Base-by-base conservation (phyloP, 2,113 vertebrate species). In the Sarotherodon lohbergeri region DNA sequence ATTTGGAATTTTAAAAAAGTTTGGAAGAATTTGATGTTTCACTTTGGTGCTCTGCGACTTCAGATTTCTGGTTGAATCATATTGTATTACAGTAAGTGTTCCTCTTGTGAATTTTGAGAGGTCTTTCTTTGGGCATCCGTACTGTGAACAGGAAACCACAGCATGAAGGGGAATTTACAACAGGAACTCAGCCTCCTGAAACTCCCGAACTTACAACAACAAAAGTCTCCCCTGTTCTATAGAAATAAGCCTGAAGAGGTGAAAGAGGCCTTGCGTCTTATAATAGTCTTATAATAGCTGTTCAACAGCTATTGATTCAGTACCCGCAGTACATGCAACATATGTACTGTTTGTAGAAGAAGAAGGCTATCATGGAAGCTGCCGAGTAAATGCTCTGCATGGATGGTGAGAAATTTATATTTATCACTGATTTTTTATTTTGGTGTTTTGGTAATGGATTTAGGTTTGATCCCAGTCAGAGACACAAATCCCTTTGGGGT, bases 161-260 rank as follows among this genome's bases (percentile, higher is more conserved):
- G 80, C 71, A 92, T 89, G 84, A 89, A 90, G 87, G 92, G 90
- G 83, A 89, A 93, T 94, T 94, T 94, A 95, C 84, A 91, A 89
- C 93, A 92, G 94, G 93, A 94, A 92, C 88, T 93, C 59, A 68
- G 83, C 71, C 86, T 80, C 71, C 83, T 93, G 81, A 89, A 78
- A 86, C 90, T 92, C 81, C 85, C 80, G 24, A 48, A 78, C 79
- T 88, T 80, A 81, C 39, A 93, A 84, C 80, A 91, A 93, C 88
- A 93, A 76, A 81, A 87, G 81, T 81, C 82, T 68, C 68, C 27
- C 48, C 12, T n/a, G 50, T 86, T 80, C 87, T 55, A 80, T 87
- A 87, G 56, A 91, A 82, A 89, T 54, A 82, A 36, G 24, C 12
- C 22, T 78, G 48, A 59, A 34, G 19, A 86, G 12, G 9, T 82